phyloP scores from a whole-genome alignment of 2,888 invertebrate genomes.

The Hydraecia micacea region DNA sequence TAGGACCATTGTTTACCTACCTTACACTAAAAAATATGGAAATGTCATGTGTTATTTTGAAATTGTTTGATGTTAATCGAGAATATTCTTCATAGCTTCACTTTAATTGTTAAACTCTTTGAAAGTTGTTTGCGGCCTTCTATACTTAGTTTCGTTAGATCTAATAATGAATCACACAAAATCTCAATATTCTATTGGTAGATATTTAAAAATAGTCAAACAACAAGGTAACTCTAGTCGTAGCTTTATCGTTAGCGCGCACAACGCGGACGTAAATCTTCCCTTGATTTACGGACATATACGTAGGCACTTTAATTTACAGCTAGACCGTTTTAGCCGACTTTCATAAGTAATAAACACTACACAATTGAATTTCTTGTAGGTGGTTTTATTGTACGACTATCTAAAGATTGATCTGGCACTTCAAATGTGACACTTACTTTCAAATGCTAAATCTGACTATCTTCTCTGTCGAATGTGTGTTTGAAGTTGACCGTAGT shows the following conservation, averaged over 20 bases:
- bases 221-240: conserved; percentile 67
- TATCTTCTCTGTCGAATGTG: background rate
- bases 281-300: conserved; percentile 80
- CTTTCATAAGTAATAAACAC: conserved; percentile 68
- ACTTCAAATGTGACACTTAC: conserved; percentile 44
- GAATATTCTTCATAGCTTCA: background rate
- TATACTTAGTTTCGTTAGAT: conserved; percentile 6
- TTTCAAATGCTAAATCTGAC: conserved; percentile 7
- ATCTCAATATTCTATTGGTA: conserved; percentile 44
- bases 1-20: background rate
- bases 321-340: conserved; percentile 76
- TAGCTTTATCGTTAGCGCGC: conserved; percentile 61
- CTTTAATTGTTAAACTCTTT: background rate
- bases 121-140: background rate
- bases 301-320: conserved; percentile 80
- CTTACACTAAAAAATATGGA: background rate
- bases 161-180: conserved; percentile 15
- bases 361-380: conserved; percentile 63
- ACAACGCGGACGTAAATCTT: conserved; percentile 79
- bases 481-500: background rate
- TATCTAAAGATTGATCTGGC: conserved; percentile 31
- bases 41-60: no score
- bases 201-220: conserved; percentile 63
- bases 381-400: conserved; percentile 60
- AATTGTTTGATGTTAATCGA: no score